Evolutionary conservation across 2,113 vertebrate species (phyloP).

Genomic region (Pseudopodoces humilis): DNA sequence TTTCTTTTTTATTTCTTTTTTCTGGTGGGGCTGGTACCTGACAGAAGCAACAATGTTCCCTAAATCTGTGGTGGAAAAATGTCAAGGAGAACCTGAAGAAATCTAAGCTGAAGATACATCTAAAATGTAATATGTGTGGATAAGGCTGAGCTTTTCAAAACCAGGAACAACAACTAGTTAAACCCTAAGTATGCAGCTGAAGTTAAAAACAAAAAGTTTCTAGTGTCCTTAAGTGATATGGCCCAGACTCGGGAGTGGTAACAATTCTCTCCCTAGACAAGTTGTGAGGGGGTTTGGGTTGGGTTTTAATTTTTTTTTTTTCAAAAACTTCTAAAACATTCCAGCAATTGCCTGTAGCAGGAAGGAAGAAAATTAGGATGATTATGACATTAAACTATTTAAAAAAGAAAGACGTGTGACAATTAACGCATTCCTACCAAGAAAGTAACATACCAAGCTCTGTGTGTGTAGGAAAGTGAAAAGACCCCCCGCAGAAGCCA

Average conservation of each 20-base stretch:
- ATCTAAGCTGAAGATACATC: not conserved
- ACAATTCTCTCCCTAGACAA: not conserved
- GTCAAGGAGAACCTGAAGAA: not conserved
- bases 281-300: not conserved
- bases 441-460: not conserved
- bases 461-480: constrained; percentile 20
- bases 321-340: not conserved
- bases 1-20: not conserved
- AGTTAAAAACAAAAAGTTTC: not conserved
- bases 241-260: not conserved
- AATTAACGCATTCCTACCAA: constrained; percentile 38
- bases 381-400: constrained; percentile 56
- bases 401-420: constrained; percentile 37
- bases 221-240: not conserved
- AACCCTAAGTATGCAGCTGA: not conserved
- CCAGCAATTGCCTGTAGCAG: constrained; percentile 45
- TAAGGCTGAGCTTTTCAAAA: not conserved
- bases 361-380: constrained; percentile 55
- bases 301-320: fast-evolving
- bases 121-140: not conserved
- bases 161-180: not conserved
- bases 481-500: constrained; percentile 2
- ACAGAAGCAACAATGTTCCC: not conserved
- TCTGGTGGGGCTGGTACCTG: not conserved
- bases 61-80: not conserved